Conservation (phyloP, 2,888 invertebrate genomes). For the Orthonevra nobilis region DNA sequence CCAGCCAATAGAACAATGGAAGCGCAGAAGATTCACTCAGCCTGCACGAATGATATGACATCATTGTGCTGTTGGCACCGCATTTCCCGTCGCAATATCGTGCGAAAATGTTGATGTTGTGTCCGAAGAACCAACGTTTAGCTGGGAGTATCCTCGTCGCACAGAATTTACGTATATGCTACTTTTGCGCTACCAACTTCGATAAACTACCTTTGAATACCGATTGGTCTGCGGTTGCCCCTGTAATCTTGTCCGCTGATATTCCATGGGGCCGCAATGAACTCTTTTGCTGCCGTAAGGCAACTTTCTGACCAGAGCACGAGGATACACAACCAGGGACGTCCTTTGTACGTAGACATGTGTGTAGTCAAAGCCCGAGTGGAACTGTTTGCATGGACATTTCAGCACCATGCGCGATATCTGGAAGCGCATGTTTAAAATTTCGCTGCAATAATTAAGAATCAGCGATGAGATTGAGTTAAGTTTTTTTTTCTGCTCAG, state of each 20-base stretch:
- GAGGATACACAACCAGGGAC: slow-evolving; percentile 11
- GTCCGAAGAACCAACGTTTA: slow-evolving; percentile 23
- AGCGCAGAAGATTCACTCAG: slow-evolving; percentile 29
- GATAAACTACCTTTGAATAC: slow-evolving; percentile 55
- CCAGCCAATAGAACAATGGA: slow-evolving; percentile 63
- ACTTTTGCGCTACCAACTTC: slow-evolving; percentile 36
- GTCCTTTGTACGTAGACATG: slow-evolving; percentile 24
- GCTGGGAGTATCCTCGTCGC: slow-evolving; percentile 40
- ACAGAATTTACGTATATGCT: slow-evolving; percentile 37
- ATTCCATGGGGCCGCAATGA: slow-evolving; percentile 48
- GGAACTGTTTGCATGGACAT: slow-evolving; percentile 42
- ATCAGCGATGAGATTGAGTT: slow-evolving; percentile 53
- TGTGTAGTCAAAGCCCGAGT: too few relatives aligned
- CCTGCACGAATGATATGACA: slow-evolving; percentile 46
- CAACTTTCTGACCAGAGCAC: slow-evolving; percentile 40
- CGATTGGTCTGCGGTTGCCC: slow-evolving; percentile 25
- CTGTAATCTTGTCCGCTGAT: slow-evolving; percentile 41
- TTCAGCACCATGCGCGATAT: slow-evolving; percentile 72
- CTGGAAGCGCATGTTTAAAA: slow-evolving; percentile 74
- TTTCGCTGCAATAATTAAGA: slow-evolving; percentile 62
- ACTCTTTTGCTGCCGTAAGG: slow-evolving; percentile 45
- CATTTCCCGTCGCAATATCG: slow-evolving; percentile 53
- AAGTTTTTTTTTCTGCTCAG: slow-evolving; percentile 2
- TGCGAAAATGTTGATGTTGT: slow-evolving; percentile 55
- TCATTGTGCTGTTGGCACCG: slow-evolving; percentile 62